phyloP scores from a whole-genome alignment of 1,140 invertebrate genomes.

The Zaprionus kolodkinae region DNA sequence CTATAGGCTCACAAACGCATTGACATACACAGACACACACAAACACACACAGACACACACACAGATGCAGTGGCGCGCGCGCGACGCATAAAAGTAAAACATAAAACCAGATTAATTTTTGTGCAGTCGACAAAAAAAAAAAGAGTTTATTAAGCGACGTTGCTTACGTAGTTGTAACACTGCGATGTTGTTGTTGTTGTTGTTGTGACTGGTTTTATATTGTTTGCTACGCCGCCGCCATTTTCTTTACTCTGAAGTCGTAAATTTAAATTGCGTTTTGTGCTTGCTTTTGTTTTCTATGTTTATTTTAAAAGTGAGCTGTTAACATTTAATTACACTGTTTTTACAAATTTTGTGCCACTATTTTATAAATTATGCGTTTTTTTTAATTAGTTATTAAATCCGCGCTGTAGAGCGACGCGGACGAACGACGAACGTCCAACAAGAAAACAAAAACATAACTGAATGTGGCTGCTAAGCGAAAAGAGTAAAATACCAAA shows the following conservation, averaged over 20 bases:
- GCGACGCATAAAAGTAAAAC: constrained; percentile 63
- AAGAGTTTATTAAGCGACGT: constrained; percentile 65
- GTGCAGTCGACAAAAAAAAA: constrained; percentile 62
- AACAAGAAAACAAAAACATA: constrained; percentile 48
- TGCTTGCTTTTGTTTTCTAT: background rate
- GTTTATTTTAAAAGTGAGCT: background rate
- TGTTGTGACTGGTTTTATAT: constrained; percentile 57
- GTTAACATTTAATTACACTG: constrained; percentile 14
- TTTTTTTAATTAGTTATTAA: constrained; percentile 24
- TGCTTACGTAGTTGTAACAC: constrained; percentile 55
- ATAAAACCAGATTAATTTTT: constrained; percentile 80
- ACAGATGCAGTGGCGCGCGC: constrained; percentile 63
- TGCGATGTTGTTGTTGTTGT: constrained; percentile 3
- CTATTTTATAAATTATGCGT: constrained; percentile 32
- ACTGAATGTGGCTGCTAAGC: constrained; percentile 30
- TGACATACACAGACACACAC: constrained; percentile 48
- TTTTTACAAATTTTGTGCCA: constrained; percentile 34
- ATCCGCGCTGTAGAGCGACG: constrained; percentile 21
- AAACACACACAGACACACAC: constrained; percentile 32
- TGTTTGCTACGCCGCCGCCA: constrained; percentile 73
- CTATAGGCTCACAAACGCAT: constrained; percentile 53
- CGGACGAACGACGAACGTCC: constrained; percentile 12
- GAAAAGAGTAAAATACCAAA: constrained; percentile 5
- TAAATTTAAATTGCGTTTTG: constrained; percentile 21
- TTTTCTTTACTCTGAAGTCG: constrained; percentile 52